These are phyloP conservation scores for Pachydiplax longipennis DNA, from an alignment of 2,888 invertebrate genomes.

Conservation along the genomic window DNA sequence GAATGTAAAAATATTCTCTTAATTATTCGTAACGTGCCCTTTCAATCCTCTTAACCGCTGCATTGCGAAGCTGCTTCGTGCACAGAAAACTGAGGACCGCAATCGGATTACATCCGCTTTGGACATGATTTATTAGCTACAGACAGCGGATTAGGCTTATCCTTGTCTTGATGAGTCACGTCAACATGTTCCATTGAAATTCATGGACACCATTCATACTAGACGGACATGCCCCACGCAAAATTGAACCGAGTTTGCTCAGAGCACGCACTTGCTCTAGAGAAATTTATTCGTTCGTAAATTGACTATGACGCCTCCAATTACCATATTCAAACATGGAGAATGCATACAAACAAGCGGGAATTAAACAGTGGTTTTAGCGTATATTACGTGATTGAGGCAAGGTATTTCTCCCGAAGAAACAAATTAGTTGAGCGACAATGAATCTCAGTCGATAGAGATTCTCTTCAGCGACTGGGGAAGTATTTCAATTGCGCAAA, in stretches of 20 bases:
- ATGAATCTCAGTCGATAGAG: too few species aligned
- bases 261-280: neutral
- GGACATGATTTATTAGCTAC: neutral
- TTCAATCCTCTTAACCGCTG: neutral
- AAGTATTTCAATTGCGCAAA: too few species aligned
- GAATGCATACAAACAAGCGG: too few species aligned
- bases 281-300: neutral
- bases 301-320: neutral
- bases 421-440: too few species aligned
- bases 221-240: neutral
- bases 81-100: neutral
- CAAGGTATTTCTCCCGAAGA: too few species aligned
- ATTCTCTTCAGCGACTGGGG: too few species aligned
- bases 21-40: neutral
- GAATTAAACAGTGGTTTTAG: too few species aligned
- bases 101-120: neutral
- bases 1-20: too few species aligned
- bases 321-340: neutral
- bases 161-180: neutral
- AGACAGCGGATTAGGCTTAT: neutral
- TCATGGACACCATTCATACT: neutral
- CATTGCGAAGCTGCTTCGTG: neutral
- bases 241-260: neutral
- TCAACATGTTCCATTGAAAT: neutral
- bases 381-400: too few species aligned